These are phyloP conservation scores for Andrena marginata DNA, from an alignment of 2,888 invertebrate genomes.

Conservation along the genomic window DNA sequence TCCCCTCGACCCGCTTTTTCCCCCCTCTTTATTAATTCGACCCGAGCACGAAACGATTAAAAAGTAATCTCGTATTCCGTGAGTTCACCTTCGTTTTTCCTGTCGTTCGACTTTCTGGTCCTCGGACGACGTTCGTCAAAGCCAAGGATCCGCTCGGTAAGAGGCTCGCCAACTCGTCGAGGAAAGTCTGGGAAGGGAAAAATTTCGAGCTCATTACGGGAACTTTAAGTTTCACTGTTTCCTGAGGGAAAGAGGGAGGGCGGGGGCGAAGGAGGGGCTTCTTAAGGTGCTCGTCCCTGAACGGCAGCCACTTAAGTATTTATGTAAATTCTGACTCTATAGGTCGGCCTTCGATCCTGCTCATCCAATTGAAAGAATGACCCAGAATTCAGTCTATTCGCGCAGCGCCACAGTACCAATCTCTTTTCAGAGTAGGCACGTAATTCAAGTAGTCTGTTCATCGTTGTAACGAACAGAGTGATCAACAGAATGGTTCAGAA, in stretches of 20 bases:
- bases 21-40: constrained; percentile 46
- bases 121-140: constrained; percentile 33
- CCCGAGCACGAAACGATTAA: constrained; percentile 46
- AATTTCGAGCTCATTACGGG: constrained; percentile 56
- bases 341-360: constrained; percentile 16
- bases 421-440: background rate
- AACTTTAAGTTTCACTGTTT: constrained; percentile 52
- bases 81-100: constrained; percentile 44
- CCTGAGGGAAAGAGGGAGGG: background rate
- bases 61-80: constrained; percentile 52
- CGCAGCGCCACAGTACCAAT: constrained; percentile 2
- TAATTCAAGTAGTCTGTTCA: background rate
- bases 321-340: constrained; percentile 51
- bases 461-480: background rate
- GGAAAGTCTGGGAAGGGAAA: constrained; percentile 14
- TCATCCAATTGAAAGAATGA: constrained; percentile 16
- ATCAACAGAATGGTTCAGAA: too few species aligned
- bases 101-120: constrained; percentile 30
- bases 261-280: background rate
- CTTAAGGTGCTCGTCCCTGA: constrained; percentile 34
- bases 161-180: constrained; percentile 40
- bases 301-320: constrained; percentile 51
- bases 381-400: constrained; percentile 11
- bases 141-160: constrained; percentile 34
- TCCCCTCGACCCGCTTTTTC: background rate